Conservation (phyloP, 37 sponge, comb jelly and placozoan species). For the Diacarnus erythraeanus region DNA sequence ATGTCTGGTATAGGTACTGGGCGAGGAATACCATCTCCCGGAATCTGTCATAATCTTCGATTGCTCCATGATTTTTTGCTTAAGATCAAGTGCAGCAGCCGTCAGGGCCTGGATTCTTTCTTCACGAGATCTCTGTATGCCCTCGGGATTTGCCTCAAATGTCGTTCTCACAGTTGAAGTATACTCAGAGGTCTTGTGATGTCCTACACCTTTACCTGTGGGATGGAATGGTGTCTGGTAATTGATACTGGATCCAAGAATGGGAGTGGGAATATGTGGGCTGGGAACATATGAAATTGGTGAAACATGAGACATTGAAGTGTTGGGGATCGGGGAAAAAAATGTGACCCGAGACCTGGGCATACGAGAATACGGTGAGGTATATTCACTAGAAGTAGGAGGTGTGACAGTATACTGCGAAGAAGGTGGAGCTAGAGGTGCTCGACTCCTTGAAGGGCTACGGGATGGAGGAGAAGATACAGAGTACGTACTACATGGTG, state of each 20-base stretch:
- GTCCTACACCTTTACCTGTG: background rate
- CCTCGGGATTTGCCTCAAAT: background rate
- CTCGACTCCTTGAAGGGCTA: slow-evolving; percentile 14
- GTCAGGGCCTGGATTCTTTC: slow-evolving; percentile 44
- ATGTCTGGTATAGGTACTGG: background rate
- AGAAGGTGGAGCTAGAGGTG: background rate
- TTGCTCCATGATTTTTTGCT: slow-evolving; percentile 38
- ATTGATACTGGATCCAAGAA: background rate
- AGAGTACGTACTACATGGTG: slow-evolving; percentile 16
- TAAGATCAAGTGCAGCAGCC: slow-evolving; percentile 55
- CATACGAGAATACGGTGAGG: background rate
- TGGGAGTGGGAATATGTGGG: background rate
- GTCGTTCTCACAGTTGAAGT: no score
- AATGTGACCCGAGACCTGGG: no score
- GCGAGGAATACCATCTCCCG: background rate
- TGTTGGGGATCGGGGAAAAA: no score
- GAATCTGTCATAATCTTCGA: slow-evolving; percentile 1
- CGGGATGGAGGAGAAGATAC: background rate
- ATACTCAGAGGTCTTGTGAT: background rate
- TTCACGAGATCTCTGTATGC: slow-evolving; percentile 7
- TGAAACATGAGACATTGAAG: no score
- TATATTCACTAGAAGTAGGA: background rate
- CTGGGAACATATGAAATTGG: background rate
- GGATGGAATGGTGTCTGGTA: background rate
- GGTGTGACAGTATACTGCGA: background rate